phyloP scores from a whole-genome alignment of 2,797 vertebrate species.

The Phrynocephalus forsythii region DNA sequence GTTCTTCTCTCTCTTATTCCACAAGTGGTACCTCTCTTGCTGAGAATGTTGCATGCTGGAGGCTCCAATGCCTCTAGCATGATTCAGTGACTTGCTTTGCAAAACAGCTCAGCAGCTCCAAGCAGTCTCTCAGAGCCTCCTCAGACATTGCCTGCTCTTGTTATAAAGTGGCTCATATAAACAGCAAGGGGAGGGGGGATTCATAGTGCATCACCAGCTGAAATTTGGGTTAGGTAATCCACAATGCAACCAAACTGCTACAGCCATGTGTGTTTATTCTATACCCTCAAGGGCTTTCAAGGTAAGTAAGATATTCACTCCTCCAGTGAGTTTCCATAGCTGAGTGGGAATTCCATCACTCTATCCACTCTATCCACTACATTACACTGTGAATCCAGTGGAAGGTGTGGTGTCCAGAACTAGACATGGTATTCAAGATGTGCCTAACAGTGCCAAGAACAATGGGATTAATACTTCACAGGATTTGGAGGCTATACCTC shows the following conservation, averaged over 20 bases:
- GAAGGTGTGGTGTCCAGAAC: too few species aligned
- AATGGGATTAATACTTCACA: too few species aligned
- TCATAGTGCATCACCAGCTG: constrained; percentile 24
- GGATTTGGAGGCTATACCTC: too few species aligned
- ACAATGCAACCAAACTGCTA: not conserved
- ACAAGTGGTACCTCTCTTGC: constrained; percentile 58
- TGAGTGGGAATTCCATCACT: too few species aligned
- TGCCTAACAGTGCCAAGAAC: too few species aligned
- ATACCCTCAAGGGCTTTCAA: too few species aligned
- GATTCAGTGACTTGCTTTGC: constrained; percentile 26
- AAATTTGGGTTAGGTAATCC: not conserved
- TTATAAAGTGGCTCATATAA: constrained; percentile 56
- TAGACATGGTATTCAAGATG: too few species aligned
- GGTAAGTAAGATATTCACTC: too few species aligned
- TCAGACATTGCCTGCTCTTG: constrained; percentile 52
- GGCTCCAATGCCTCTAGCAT: constrained; percentile 56
- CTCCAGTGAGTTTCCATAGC: too few species aligned
- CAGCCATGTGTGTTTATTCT: not conserved
- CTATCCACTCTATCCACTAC: too few species aligned
- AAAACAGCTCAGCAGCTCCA: constrained; percentile 2
- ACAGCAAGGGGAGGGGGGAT: not conserved
- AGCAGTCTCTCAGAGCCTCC: not conserved
- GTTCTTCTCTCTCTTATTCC: constrained; percentile 71
- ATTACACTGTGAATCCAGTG: too few species aligned
- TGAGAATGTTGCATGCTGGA: constrained; percentile 62